Evolutionary conservation across 2,888 invertebrate species (phyloP).

Genomic region (Palloptera scutellata): DNA sequence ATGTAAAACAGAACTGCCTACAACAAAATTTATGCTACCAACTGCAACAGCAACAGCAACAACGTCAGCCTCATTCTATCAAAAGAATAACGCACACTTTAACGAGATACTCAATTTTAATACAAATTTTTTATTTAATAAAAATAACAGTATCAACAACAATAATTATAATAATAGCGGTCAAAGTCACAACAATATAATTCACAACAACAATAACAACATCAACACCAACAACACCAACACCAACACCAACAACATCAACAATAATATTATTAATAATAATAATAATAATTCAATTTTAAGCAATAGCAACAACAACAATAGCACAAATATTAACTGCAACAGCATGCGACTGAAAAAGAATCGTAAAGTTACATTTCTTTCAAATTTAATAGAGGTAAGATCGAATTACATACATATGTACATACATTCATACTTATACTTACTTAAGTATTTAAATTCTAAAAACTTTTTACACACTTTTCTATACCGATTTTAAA

Average conservation of each 20-base stretch:
- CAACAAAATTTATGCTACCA: constrained; percentile 61
- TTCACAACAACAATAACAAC: constrained; percentile 21
- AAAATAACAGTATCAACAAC: constrained; percentile 34
- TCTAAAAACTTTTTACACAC: neutral
- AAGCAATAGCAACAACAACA: constrained; percentile 25
- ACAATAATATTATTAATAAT: constrained; percentile 34
- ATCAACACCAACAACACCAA: constrained; percentile 15
- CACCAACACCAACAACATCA: constrained; percentile 25
- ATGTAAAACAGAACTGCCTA: constrained; percentile 59
- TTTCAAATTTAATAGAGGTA: constrained; percentile 63
- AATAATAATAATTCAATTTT: constrained; percentile 30
- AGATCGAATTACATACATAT: constrained; percentile 37
- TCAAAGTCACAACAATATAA: constrained; percentile 28
- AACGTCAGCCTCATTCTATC: constrained; percentile 47
- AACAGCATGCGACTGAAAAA: constrained; percentile 63
- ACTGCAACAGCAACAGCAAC: constrained; percentile 48
- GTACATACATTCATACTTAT: neutral
- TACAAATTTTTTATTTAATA: constrained; percentile 50
- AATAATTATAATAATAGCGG: constrained; percentile 31
- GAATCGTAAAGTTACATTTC: constrained; percentile 64
- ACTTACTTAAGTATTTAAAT: constrained; percentile 8
- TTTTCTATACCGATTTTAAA: too few species aligned
- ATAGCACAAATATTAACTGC: constrained; percentile 26
- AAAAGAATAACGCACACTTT: constrained; percentile 48
- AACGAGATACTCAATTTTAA: constrained; percentile 55